phyloP scores from a whole-genome alignment of 2,113 vertebrate genomes.

The Illadopsis cleaveri region DNA sequence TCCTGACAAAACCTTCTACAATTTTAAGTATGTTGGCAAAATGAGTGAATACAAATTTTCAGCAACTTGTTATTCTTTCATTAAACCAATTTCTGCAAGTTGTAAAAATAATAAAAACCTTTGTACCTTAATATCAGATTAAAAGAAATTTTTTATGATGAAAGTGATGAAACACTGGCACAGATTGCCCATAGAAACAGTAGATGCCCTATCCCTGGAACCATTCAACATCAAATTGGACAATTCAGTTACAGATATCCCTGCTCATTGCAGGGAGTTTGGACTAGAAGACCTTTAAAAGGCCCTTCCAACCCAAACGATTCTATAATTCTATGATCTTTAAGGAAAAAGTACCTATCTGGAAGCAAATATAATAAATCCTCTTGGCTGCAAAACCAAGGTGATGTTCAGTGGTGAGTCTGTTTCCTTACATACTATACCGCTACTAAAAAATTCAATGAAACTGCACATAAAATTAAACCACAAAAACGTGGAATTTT shows the following conservation, averaged over 20 bases:
- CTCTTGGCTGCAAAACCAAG: not conserved
- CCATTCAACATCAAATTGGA: not conserved
- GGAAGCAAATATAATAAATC: not conserved
- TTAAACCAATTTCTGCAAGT: not conserved
- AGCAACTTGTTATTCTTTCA: not conserved
- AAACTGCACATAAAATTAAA: not conserved
- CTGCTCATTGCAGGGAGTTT: not conserved
- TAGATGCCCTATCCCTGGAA: not conserved
- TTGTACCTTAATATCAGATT: not conserved
- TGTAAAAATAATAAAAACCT: not conserved
- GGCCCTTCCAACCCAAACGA: not conserved
- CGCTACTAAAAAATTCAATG: not conserved
- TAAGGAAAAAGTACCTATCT: not conserved
- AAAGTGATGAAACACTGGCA: not conserved
- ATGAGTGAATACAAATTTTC: not conserved
- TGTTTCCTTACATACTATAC: not conserved
- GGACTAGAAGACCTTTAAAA: not conserved
- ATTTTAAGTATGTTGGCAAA: not conserved
- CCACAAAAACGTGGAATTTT: not conserved
- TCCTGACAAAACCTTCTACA: not conserved
- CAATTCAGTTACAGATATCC: rapidly evolving
- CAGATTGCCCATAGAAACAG: not conserved
- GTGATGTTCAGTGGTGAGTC: not conserved
- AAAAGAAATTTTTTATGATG: not conserved
- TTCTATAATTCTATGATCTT: not conserved